Base-by-base conservation (phyloP, 2,797 vertebrate species). In the Helostoma temminkii region DNA sequence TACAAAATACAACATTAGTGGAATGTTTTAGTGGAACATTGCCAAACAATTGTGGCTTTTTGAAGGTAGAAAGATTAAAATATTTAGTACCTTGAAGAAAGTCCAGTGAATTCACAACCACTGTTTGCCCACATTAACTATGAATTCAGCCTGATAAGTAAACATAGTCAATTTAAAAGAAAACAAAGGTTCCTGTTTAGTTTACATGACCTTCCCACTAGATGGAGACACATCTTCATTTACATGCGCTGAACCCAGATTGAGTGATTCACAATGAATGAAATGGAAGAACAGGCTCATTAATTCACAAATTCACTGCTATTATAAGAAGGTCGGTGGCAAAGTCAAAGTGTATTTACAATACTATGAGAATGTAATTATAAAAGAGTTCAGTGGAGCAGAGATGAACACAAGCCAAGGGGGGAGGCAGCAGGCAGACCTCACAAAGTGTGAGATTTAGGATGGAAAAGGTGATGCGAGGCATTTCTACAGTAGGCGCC, bases 201-300 rank as follows among this genome's bases (percentile, higher is more conserved):
- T 28, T 58, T 77, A 56, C 60, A 8, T 0, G 2, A 46, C 11
- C 5, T 14, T 0, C 34, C 86, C 92, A 91, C 87, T 88, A 93
- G 93, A 88, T 91, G 93, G 92, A 61, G 89, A 73, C 72, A 77
- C 24, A 16, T 19, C 46, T 48, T 30, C 45, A 83, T 49, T 72
- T 76, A 58, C 16, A 21, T 9, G 34, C 61, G 18, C 49, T 30
- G 26, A 36, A 9, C 1, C 1, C 3, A 3, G 18, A 9, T 1
- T 15, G 41, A n/a, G 37, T 8, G 12, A 26, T 18, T 50, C 8
- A 0, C 34, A 3, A 1, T 41, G 19, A 50, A 52, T 28, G 8
- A n/a, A 57, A 10, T 15, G 53, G 18, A 65, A 28, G 22, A 76
- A 45, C 22, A 32, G 6, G 8, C 3, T 72, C 28, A 47, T 79